Base-by-base conservation (phyloP, 2,797 vertebrate species). In the Borostomias antarcticus region DNA sequence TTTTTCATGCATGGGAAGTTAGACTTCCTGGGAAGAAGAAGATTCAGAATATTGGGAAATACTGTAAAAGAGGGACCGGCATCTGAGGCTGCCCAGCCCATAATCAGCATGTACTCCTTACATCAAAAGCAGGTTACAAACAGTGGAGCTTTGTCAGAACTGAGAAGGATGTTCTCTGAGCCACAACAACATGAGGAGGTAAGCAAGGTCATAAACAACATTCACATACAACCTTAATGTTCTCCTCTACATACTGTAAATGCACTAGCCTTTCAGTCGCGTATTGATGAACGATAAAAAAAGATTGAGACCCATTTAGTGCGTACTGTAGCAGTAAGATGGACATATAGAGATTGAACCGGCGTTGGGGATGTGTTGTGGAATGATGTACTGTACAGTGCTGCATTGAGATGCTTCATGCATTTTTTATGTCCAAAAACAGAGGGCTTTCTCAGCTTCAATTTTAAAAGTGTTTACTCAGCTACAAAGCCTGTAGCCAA, bases 381-480 rank as follows among this genome's bases (percentile, higher is more conserved):
- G 58, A 67, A 43, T 87, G 84, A 90, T 85, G 73, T 83, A 89
- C 68, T 69, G 73, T 83, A 89, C 68, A 69, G 76, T 64, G 72
- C 75, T 70, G 71, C 77, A 78, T 81, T 73, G 80, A 54, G 74
- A 61, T 60, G 43, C 73, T 76, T 85, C 87, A 89, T 90, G 86
- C 84, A 91, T 88, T 90, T 87, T 89, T 90, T 89, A 89, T 89
- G 80, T 82, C 73, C 76, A 19, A 79, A 87, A 87, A 77, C 78
- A 79, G 76, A 78, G 25, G 88, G 85, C 79, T 81, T 89, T 85
- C 83, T 89, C 85, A 86, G 82, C 86, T 89, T 86, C 83, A 89
- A 89, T 89, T 90, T 89, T 80, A 84, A 90, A 90, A 89, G 78
- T 88, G 88, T 92, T 89, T 87, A 82, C 89, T 90, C 89, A 90